Percentiles rank a stretch among this genome's conserved stretches.
Evolutionary conservation across 1,140 invertebrate genomes (phyloP).

Genomic region (Brachystomella parvula): DNA sequence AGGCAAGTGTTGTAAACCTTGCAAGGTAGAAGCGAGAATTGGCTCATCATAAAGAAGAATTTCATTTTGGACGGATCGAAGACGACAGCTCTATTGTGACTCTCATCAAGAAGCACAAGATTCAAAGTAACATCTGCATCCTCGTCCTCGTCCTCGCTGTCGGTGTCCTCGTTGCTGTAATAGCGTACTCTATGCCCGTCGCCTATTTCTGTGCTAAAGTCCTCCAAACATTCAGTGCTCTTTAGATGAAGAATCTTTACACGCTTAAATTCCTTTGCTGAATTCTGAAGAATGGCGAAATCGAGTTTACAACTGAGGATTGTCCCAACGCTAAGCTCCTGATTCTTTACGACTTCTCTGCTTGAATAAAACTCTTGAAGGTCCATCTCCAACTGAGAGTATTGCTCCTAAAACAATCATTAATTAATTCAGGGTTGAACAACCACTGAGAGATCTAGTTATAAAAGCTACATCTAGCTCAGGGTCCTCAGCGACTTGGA

Average conservation of each 20-base stretch:
- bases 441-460: background rate
- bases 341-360: background rate
- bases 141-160: background rate
- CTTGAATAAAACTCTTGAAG: background rate
- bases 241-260: background rate
- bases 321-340: background rate
- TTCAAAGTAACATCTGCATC: background rate
- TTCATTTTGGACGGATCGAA: too few species aligned
- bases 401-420: background rate
- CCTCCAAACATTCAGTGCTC: background rate
- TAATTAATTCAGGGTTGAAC: background rate
- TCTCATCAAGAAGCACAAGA: too few species aligned
- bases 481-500: background rate
- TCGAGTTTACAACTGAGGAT: background rate
- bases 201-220: too few species aligned
- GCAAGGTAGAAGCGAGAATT: too few species aligned
- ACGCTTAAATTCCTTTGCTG: background rate
- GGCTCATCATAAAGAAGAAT: background rate
- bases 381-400: background rate
- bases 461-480: background rate
- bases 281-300: background rate
- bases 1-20: too few species aligned
- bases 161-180: too few species aligned
- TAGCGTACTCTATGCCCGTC: too few species aligned
- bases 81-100: too few species aligned